Evolutionary conservation across 2,797 vertebrate species (phyloP).

Genomic region (Scyliorhinus canicula): DNA sequence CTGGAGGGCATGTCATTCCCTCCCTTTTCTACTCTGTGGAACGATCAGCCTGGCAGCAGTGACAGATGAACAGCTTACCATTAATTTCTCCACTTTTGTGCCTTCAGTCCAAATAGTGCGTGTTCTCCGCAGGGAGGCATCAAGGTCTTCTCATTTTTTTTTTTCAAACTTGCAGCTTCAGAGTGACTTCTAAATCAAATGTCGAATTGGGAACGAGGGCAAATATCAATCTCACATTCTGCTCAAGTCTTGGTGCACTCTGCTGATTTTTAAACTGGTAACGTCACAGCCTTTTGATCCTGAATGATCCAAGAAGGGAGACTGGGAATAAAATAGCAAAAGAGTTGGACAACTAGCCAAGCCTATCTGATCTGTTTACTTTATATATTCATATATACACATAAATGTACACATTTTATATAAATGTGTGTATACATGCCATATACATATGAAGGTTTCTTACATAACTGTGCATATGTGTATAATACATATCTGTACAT

Average conservation of each 20-base stretch:
- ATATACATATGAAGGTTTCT: not conserved
- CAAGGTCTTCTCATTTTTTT: slow-evolving; percentile 68
- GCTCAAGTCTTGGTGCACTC: slow-evolving; percentile 49
- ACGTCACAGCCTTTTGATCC: slow-evolving; percentile 54
- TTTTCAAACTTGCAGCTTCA: slow-evolving; percentile 57
- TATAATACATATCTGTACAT: not conserved
- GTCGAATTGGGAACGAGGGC: slow-evolving; percentile 61
- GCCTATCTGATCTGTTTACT: not conserved
- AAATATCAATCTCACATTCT: slow-evolving; percentile 59
- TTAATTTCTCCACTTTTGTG: slow-evolving; percentile 72
- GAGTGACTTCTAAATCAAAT: slow-evolving; percentile 70
- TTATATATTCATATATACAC: not conserved
- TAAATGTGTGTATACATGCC: not conserved
- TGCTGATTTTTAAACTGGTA: slow-evolving; percentile 56
- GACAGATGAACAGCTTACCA: slow-evolving; percentile 78
- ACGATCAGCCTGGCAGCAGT: slow-evolving; percentile 68
- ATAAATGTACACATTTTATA: not conserved
- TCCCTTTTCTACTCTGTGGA: slow-evolving; percentile 57
- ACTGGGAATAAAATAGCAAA: slow-evolving; percentile 54
- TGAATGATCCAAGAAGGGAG: slow-evolving; percentile 48
- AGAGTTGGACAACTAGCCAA: slow-evolving; percentile 7
- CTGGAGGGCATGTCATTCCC: slow-evolving; percentile 68
- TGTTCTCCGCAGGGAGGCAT: slow-evolving; percentile 66
- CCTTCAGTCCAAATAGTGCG: slow-evolving; percentile 66
- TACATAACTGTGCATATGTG: not conserved